Base-by-base conservation (phyloP, 1,140 invertebrate species). In the Euura saliciscinereae region DNA sequence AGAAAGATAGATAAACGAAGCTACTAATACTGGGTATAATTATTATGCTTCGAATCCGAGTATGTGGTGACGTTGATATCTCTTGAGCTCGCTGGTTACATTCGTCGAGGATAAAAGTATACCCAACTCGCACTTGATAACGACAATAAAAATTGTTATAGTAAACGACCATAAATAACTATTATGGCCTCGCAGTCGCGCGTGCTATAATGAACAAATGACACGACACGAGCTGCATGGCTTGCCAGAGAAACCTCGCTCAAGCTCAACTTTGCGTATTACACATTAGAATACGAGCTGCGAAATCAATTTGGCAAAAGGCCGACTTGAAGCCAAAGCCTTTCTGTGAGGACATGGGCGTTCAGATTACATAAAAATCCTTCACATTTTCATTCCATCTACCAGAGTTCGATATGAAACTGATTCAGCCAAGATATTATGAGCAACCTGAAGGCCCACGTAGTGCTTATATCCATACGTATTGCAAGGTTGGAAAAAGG, bases 191-290 rank as follows among this genome's bases (percentile, higher is more conserved):
- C 84, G 83, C 85, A 86, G 84, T 82, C 84, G 83, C 83, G 85
- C 83, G 86, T 88, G 85, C 85, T 78, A 86, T 75, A 87, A 88
- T 88, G 86, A 87, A 87, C 79, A 87, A 88, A 88, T 87, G 86
- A 88, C 86, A 78, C 86, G 83, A 87, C 86, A 88, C 86, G 82
- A 84, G 85, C 85, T 86, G 86, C 86, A 88, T 87, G 84, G 85
- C 86, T 84, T 87, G 86, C 86, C 84, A 86, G 80, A 84, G 78
- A 84, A 88, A 87, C 83, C 80, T 85, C 85, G 51, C 51, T 59
- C 51, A 59, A 59, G 8, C 13, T 59, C 28, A 28, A 28, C 28
- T 28, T 28, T 28, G 82, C 83, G 78, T 72, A 51, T 80, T 76
- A 83, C 65, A 28, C 28, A 75, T 71, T 78, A 6, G 51, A 28